Conservation (phyloP, 1,140 invertebrate genomes). For the Dendroctonus ponderosae region DNA sequence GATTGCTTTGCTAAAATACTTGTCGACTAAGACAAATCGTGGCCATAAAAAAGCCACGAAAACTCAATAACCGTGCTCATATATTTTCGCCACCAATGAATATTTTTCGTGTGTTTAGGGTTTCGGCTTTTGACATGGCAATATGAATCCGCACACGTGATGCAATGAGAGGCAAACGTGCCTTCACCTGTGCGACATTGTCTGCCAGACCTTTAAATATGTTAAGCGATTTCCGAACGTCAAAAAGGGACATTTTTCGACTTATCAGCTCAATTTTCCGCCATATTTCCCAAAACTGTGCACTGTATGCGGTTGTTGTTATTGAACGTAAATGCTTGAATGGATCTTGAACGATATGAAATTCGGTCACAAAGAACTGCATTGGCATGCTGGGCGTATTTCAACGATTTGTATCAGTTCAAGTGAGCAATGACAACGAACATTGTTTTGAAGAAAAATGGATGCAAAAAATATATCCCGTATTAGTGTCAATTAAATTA, state of each 20-base stretch:
- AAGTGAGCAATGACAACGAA: too few relatives aligned
- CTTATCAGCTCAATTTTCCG: conserved; percentile 16
- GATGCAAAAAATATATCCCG: too few relatives aligned
- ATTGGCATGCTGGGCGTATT: too few relatives aligned
- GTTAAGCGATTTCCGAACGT: conserved; percentile 32
- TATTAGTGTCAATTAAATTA: too few relatives aligned
- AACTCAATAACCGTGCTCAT: conserved; percentile 24
- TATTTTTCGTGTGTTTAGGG: conserved; percentile 26
- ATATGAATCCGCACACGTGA: conserved; percentile 36
- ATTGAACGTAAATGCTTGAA: too few relatives aligned
- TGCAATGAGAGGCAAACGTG: conserved; percentile 37
- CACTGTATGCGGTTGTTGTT: too few relatives aligned
- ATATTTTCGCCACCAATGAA: conserved; percentile 22
- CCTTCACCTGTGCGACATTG: conserved; percentile 22
- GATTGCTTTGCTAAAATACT: too few relatives aligned
- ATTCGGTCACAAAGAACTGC: too few relatives aligned
- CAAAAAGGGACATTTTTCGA: conserved; percentile 21
- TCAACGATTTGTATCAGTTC: too few relatives aligned
- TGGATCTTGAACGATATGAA: too few relatives aligned
- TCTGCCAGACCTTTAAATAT: conserved; percentile 34
- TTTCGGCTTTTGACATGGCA: conserved; percentile 23
- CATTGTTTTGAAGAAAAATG: too few relatives aligned
- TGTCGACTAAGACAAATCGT: conserved; percentile 12
- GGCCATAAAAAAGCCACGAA: conserved; percentile 15
- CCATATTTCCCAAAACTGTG: conserved; percentile 8